Percentiles rank a stretch among this genome's conserved stretches.
These are phyloP conservation scores for Gymnoscelis rufifasciata DNA, from an alignment of 2,888 invertebrate genomes.

Conservation along the genomic window DNA sequence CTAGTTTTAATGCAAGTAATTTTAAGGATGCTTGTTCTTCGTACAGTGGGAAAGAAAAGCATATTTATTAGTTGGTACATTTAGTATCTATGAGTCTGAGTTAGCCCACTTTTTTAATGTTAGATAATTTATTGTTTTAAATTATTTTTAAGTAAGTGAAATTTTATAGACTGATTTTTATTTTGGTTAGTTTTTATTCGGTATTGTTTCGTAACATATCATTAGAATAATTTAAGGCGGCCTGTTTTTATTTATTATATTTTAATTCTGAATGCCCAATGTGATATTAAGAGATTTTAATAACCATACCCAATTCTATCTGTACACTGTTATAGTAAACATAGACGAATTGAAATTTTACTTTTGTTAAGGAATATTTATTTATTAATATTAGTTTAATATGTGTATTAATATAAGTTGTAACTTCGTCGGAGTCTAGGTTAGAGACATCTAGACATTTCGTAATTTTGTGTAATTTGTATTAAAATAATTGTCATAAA, in stretches of 20 bases:
- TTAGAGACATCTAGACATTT: no score
- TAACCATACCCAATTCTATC: no score
- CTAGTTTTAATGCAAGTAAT: slow-evolving; percentile 90
- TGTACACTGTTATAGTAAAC: no score
- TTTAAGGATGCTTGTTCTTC: slow-evolving; percentile 89
- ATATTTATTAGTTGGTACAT: slow-evolving; percentile 29
- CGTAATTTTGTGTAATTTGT: no score
- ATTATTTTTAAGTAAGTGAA: no score
- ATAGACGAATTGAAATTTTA: no score
- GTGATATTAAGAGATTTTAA: background rate
- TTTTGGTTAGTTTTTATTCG: background rate
- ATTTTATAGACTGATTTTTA: background rate
- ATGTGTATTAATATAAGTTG: no score
- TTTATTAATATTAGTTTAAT: no score
- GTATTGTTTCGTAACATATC: background rate
- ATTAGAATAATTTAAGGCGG: background rate
- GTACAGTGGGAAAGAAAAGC: slow-evolving; percentile 48
- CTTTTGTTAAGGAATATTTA: no score
- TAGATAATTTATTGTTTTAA: background rate
- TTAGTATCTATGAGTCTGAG: background rate
- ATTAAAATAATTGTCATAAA: no score
- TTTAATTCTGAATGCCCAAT: background rate
- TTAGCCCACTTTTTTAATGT: background rate
- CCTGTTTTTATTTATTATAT: no score
- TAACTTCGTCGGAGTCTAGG: no score